These are phyloP conservation scores for Trochalopteron elliotii DNA, from an alignment of 2,113 vertebrate species.

Conservation along the genomic window DNA sequence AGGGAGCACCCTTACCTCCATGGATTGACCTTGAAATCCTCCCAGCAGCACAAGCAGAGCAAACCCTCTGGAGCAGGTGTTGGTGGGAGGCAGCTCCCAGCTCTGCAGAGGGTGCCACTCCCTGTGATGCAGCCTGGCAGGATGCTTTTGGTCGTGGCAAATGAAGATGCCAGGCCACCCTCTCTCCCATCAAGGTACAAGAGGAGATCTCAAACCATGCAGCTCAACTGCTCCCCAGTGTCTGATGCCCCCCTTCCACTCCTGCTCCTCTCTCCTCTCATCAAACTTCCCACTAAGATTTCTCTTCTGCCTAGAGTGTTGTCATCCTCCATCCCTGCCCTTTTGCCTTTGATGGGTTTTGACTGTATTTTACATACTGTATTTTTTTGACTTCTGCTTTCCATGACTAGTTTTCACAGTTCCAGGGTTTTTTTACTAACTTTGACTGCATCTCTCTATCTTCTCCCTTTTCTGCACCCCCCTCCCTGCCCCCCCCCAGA, in stretches of 20 bases:
- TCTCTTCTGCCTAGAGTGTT: neutral
- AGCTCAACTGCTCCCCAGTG: constrained; percentile 15
- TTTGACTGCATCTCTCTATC: constrained; percentile 69
- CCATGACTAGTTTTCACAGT: constrained; percentile 8
- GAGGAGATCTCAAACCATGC: constrained; percentile 27
- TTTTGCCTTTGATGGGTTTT: constrained; percentile 10
- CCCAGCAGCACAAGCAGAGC: neutral
- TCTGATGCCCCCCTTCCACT: neutral
- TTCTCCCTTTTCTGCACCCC: constrained; percentile 71
- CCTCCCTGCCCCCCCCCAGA: constrained; percentile 83
- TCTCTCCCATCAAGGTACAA: neutral
- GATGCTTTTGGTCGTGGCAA: neutral
- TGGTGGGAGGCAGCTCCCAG: neutral
- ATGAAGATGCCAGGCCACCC: neutral
- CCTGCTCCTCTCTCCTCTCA: neutral
- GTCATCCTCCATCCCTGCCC: constrained; percentile 36
- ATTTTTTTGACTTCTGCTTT: constrained; percentile 34
- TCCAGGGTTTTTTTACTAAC: constrained; percentile 64
- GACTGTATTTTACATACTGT: constrained; percentile 33
- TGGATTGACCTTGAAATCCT: neutral
- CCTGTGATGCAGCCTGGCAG: neutral
- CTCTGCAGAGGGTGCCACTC: neutral
- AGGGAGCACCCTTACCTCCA: neutral
- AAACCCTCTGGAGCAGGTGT: neutral
- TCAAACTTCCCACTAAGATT: neutral